phyloP scores from a whole-genome alignment of 2,888 invertebrate genomes.

The Seira sanloemensis region DNA sequence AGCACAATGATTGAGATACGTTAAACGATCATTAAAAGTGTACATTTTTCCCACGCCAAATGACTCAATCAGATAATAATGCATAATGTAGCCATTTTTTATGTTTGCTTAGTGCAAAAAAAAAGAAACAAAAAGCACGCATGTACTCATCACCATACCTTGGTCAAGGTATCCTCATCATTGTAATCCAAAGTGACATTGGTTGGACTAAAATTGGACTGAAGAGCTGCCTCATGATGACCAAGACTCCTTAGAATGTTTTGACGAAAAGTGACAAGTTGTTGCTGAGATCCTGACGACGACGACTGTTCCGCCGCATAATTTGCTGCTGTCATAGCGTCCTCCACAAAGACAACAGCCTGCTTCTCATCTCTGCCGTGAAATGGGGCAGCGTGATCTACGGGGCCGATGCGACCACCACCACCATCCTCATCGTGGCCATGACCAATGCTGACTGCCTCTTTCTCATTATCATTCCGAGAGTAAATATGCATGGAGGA shows the following conservation, averaged over 20 bases:
- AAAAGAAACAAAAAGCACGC: neutral
- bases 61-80: slow-evolving; percentile 1
- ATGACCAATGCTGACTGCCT: neutral
- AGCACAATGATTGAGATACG: neutral
- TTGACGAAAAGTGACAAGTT: slow-evolving; percentile 54
- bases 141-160: slow-evolving; percentile 31
- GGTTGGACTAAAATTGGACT: slow-evolving; percentile 18
- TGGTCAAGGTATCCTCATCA: slow-evolving; percentile 49
- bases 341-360: slow-evolving; percentile 35
- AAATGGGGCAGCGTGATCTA: slow-evolving; percentile 46
- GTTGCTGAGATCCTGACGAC: slow-evolving; percentile 49
- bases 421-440: neutral
- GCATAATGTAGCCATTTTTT: neutral
- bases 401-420: neutral
- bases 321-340: slow-evolving; percentile 15
- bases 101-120: neutral
- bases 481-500: neutral
- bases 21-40: neutral
- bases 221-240: slow-evolving; percentile 30
- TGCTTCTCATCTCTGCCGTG: slow-evolving; percentile 3
- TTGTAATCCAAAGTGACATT: slow-evolving; percentile 52
- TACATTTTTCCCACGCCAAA: slow-evolving; percentile 50
- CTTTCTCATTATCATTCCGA: neutral
- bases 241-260: slow-evolving; percentile 58
- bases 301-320: too few species aligned